These are phyloP conservation scores for Geodia barretti DNA, from an alignment of 37 sponge, comb jelly and placozoan species.

Conservation along the genomic window DNA sequence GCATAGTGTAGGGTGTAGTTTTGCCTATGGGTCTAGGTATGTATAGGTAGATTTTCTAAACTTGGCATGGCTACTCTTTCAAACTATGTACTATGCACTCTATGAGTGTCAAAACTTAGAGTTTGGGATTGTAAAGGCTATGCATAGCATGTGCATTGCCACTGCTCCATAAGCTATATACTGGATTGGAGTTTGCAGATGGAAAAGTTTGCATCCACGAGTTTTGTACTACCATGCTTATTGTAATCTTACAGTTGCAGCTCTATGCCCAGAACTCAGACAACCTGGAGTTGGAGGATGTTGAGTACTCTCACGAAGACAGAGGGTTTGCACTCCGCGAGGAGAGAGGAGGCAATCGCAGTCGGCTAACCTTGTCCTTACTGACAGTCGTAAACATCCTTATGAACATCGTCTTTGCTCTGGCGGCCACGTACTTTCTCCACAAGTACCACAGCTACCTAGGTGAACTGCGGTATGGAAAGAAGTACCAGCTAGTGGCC, in stretches of 20 bases:
- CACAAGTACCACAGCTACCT: neutral
- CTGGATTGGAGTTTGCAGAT: too few species aligned
- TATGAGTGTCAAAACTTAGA: too few species aligned
- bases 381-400: neutral
- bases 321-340: slow-evolving; percentile 2
- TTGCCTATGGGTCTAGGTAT: too few species aligned
- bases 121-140: too few species aligned
- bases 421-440: neutral
- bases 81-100: too few species aligned
- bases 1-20: too few species aligned
- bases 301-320: neutral
- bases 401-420: neutral
- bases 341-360: neutral
- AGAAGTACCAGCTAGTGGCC: neutral
- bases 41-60: too few species aligned
- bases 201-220: too few species aligned
- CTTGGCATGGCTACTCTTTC: too few species aligned
- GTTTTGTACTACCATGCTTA: too few species aligned
- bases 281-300: neutral
- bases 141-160: too few species aligned
- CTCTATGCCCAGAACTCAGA: neutral
- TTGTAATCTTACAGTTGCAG: neutral
- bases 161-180: too few species aligned
- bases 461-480: neutral
- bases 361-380: neutral